Base-by-base conservation (phyloP, 2,797 vertebrate species). In the Enteromius trimaculatus region DNA sequence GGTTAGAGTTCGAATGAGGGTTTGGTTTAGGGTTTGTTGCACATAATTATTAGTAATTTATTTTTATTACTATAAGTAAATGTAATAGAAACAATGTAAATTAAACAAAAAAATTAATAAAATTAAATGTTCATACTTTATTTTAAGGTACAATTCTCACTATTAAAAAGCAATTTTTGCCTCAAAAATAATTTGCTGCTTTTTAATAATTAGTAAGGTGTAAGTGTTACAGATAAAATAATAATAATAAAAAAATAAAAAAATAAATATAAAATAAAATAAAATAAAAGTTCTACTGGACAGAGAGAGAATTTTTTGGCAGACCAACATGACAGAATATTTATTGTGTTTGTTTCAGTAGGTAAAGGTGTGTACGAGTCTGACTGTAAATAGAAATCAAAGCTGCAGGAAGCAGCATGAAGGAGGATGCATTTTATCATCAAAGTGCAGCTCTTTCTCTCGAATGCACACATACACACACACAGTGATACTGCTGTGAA, bases 371-470 rank as follows among this genome's bases (percentile, higher is more conserved):
- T 60, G 44, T 34, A 66, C 29, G 70, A 75, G 77, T 34, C 49
- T 62, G 77, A 47, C 68, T 71, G 80, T 75, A 83, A 87, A 87
- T 53, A 84, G 37, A 81, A 86, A 82, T 77, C 29, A 80, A 79
- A 86, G 79, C 83, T 23, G 26, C 44, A 80, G 83, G 23, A 55
- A 85, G 69, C 65, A 83, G 49, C 71, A 17, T 79, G 77, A 60
- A 77, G 71, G 58, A 80, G 65, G 71, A 76, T 66, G 53, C 10
- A 64, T 87, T 86, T 81, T 76, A 83, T 85, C 81, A 85, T 86
- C 85, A 85, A 88, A 85, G 85, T 75, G 58, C 62, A 85, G 51
- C 66, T 55, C 75, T 82, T 71, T 58, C 37, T 79, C 21, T 65
- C 19, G 37, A 42, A 29, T 34, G 71, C 53, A 80, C 66, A 82